Evolutionary conservation across 2,888 invertebrate genomes (phyloP).

Genomic region (Anoncus sp.): DNA sequence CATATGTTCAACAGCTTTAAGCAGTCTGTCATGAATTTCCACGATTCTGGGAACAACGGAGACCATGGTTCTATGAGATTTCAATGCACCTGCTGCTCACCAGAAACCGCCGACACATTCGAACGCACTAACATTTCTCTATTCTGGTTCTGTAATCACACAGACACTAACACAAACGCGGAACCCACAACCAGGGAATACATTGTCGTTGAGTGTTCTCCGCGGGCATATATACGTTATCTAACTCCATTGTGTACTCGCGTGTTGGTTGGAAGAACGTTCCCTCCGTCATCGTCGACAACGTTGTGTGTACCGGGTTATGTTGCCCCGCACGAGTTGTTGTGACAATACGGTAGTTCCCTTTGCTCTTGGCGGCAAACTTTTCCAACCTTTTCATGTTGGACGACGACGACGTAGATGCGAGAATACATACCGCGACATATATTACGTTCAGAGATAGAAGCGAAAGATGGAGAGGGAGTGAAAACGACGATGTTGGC

Average conservation of each 20-base stretch:
- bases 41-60: slow-evolving; percentile 31
- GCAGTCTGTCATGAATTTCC: slow-evolving; percentile 25
- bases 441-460: slow-evolving; percentile 21
- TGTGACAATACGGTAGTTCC: slow-evolving; percentile 37
- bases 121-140: slow-evolving; percentile 15
- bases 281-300: slow-evolving; percentile 48
- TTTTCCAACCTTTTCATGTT: slow-evolving; percentile 60
- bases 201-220: slow-evolving; percentile 53
- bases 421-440: background rate
- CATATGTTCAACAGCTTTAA: background rate
- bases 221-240: slow-evolving; percentile 48
- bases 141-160: background rate
- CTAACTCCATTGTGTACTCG: slow-evolving; percentile 62
- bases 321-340: slow-evolving; percentile 49
- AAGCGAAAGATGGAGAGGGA: slow-evolving; percentile 5
- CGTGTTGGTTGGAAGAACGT: too few relatives aligned
- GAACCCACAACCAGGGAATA: slow-evolving; percentile 12
- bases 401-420: slow-evolving; percentile 37
- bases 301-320: slow-evolving; percentile 28
- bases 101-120: slow-evolving; percentile 10
- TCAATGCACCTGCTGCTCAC: slow-evolving; percentile 52
- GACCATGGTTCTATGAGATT: slow-evolving; percentile 28
- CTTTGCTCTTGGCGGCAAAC: slow-evolving; percentile 54
- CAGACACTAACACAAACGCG: background rate
- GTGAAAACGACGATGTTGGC: slow-evolving; percentile 26